Percentiles rank a stretch among this genome's conserved stretches.
Evolutionary conservation across 2,888 invertebrate genomes (phyloP).

Genomic region (Lithophane socia): DNA sequence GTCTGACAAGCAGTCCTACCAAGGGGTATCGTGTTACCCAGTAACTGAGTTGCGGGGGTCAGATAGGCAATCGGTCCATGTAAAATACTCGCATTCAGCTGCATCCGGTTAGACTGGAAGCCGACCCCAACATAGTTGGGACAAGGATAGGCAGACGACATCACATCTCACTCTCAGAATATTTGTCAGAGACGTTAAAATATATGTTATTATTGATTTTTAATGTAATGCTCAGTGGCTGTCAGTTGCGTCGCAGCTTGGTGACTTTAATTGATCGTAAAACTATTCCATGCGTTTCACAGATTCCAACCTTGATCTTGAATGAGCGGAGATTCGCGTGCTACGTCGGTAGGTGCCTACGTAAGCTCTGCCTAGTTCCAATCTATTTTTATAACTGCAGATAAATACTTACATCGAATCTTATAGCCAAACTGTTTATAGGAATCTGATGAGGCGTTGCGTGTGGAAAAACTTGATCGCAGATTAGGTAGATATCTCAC

Average conservation of each 20-base stretch:
- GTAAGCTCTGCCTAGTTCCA: slow-evolving; percentile 60
- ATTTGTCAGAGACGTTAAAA: not conserved
- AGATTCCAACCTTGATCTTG: slow-evolving; percentile 70
- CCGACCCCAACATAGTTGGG: too few species aligned
- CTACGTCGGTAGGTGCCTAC: slow-evolving; percentile 59
- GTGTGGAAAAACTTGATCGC: slow-evolving; percentile 17
- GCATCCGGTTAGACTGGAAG: too few species aligned
- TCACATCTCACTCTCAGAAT: slow-evolving; percentile 1
- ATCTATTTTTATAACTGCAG: slow-evolving; percentile 64
- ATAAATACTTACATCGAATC: slow-evolving; percentile 51
- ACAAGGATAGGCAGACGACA: not conserved
- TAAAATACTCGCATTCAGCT: too few species aligned
- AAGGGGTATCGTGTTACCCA: too few species aligned
- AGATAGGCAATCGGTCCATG: too few species aligned
- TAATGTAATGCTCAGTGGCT: slow-evolving; percentile 22
- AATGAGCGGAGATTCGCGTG: slow-evolving; percentile 65
- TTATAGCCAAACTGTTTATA: slow-evolving; percentile 43
- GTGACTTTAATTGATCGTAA: slow-evolving; percentile 54
- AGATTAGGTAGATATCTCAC: not conserved
- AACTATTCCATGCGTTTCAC: slow-evolving; percentile 57
- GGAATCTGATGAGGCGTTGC: slow-evolving; percentile 26
- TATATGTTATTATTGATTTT: slow-evolving; percentile 1
- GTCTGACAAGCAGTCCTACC: too few species aligned
- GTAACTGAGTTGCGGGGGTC: too few species aligned
- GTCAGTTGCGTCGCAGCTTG: slow-evolving; percentile 43